phyloP scores from a whole-genome alignment of 37 sponge, comb jelly and placozoan species.

The Beroe forskalii region DNA sequence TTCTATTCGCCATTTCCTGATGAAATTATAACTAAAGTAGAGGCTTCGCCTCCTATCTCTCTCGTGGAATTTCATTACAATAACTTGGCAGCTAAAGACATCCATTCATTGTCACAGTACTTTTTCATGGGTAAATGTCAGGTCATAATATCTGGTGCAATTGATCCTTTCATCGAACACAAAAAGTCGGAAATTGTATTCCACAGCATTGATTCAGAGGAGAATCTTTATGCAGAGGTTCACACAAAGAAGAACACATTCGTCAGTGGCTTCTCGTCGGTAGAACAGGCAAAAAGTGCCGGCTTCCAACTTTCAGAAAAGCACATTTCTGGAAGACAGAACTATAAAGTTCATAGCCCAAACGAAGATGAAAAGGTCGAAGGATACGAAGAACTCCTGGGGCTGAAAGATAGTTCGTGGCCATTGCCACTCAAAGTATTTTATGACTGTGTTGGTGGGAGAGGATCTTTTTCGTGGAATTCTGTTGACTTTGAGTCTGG shows the following conservation, averaged over 20 bases:
- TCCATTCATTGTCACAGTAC: background rate
- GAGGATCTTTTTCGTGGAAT: background rate
- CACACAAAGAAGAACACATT: slow-evolving; percentile 63
- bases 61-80: slow-evolving; percentile 1
- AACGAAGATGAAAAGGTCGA: slow-evolving; percentile 17
- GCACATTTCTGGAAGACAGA: slow-evolving; percentile 9
- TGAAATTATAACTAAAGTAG: background rate
- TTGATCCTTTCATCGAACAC: slow-evolving; percentile 53
- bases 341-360: background rate
- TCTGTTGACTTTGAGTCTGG: slow-evolving; percentile 40
- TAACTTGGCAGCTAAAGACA: background rate
- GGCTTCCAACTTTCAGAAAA: slow-evolving; percentile 49
- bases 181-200: background rate
- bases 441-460: background rate
- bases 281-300: background rate
- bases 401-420: slow-evolving; percentile 10
- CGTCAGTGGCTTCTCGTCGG: slow-evolving; percentile 23
- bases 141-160: slow-evolving; percentile 45
- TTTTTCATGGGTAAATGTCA: background rate
- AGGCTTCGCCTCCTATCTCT: background rate
- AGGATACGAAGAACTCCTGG: slow-evolving; percentile 21
- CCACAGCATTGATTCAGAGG: background rate
- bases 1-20: slow-evolving; percentile 21
- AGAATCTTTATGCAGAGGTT: background rate
- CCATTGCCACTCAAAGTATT: slow-evolving; percentile 44